Percentiles rank a stretch among this genome's conserved stretches.
Evolutionary conservation across 2,888 invertebrate genomes (phyloP).

Genomic region (Rhagonycha fulva): DNA sequence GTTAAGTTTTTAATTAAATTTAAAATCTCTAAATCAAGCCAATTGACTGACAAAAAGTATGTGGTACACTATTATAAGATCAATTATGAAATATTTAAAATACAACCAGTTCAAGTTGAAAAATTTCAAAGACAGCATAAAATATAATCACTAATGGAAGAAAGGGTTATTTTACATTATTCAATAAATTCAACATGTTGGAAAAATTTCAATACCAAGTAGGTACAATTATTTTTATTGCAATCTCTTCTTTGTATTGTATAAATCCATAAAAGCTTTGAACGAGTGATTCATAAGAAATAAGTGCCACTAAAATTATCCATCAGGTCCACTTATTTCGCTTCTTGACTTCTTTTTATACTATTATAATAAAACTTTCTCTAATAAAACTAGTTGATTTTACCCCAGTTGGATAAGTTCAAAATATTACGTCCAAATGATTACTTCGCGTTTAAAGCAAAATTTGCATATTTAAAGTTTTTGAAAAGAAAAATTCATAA

Average conservation of each 20-base stretch:
- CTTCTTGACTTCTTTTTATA: not conserved
- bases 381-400: not conserved
- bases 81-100: no score
- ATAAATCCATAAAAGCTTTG: not conserved
- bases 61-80: no score
- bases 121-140: no score
- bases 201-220: not conserved
- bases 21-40: no score
- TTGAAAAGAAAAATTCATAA: not conserved
- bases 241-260: not conserved
- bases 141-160: not conserved
- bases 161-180: not conserved
- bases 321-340: not conserved
- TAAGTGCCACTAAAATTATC: slow-evolving; percentile 1
- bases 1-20: no score
- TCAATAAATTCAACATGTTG: not conserved
- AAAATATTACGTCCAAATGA: not conserved
- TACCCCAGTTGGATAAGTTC: not conserved
- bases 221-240: not conserved
- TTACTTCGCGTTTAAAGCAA: not conserved
- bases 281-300: not conserved
- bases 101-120: no score
- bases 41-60: no score
- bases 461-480: not conserved
- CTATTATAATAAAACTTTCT: not conserved